Percentiles rank a stretch among this genome's conserved stretches.
Evolutionary conservation across 2,113 vertebrate genomes (phyloP).

Genomic region (Panthera tigris): DNA sequence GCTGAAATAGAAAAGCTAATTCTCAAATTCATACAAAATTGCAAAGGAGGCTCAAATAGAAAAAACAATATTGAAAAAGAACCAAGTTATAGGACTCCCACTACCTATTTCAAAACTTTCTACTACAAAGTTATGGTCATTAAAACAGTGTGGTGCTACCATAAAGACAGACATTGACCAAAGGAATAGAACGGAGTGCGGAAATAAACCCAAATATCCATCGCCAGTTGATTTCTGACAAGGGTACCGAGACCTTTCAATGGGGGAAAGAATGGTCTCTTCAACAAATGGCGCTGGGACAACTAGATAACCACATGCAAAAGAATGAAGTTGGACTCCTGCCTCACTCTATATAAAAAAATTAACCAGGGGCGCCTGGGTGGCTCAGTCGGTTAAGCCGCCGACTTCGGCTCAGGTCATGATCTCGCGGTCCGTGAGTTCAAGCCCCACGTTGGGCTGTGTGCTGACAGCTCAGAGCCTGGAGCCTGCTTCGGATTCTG

Average conservation of each 20-base stretch:
- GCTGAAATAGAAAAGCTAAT: not conserved
- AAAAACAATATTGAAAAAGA: not conserved
- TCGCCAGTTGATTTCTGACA: not conserved
- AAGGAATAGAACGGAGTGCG: not conserved
- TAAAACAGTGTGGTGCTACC: not conserved
- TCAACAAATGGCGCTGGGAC: not conserved
- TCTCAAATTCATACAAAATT: not conserved
- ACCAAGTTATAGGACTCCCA: not conserved
- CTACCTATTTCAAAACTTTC: not conserved
- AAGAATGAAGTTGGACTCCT: not conserved
- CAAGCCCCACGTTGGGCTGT: no score
- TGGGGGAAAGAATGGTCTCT: not conserved
- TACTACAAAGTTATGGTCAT: not conserved
- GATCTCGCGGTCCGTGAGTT: no score
- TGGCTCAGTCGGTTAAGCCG: no score
- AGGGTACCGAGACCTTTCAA: not conserved
- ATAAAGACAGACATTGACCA: not conserved
- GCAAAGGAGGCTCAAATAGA: not conserved
- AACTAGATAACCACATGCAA: not conserved
- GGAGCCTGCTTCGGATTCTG: no score
- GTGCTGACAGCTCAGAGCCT: no score
- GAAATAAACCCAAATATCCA: not conserved
- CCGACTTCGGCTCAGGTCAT: no score
- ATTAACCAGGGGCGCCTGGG: no score
- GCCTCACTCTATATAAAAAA: not conserved